Evolutionary conservation across 1,140 invertebrate species (phyloP), one percentile per base, ranked within the genome.

Genomic region (Metopolophium dirhodum): DNA sequence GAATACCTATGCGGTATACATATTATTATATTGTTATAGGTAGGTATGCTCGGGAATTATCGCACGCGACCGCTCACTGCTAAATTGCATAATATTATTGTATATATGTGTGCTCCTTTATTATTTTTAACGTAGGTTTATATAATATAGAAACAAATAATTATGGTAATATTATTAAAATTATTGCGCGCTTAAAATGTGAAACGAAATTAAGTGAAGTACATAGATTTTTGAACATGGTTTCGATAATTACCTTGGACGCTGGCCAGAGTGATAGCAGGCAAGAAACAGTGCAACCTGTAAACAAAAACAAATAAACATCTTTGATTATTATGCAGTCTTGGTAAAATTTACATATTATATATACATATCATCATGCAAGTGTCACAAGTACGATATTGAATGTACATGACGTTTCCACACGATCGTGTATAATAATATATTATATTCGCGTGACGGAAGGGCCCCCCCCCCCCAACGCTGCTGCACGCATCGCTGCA

Each of bases 231-330:
- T 45, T 41, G 37, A 9, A 23, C 22, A 41, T 85, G n/a, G 14
- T 11, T 41, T 26, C 37, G 49, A n/a, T 61, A 90, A 93, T 92
- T 93, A 94, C 94, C 94, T 94, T 94, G 90, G 68, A 94, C 94
- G 90, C 94, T 94, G 92, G 94, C 94, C 94, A 94, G 94, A 93
- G 94, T 94, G 94, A 94, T 94, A 54, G 91, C 82, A 77, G 94
- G 94, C 86, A 93, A 94, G n/a, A 94, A 91, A 93, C 94, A 94
- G 91, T 94, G 93, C 54, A 94, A 90, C 91, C 94, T 94, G 93
- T 35, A 83, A 93, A 51, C 35, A 93, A 22, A 68, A 54, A 41
- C 6, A 93, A 68, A 68, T n/a, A 92, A 88, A 68, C 61, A n/a
- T 77, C 14, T n/a, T 77, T 77, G 11, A 77, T 77, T 18, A 77